Evolutionary conservation across 2,113 vertebrate genomes (phyloP).

Genomic region (Sylvilagus bachmani): DNA sequence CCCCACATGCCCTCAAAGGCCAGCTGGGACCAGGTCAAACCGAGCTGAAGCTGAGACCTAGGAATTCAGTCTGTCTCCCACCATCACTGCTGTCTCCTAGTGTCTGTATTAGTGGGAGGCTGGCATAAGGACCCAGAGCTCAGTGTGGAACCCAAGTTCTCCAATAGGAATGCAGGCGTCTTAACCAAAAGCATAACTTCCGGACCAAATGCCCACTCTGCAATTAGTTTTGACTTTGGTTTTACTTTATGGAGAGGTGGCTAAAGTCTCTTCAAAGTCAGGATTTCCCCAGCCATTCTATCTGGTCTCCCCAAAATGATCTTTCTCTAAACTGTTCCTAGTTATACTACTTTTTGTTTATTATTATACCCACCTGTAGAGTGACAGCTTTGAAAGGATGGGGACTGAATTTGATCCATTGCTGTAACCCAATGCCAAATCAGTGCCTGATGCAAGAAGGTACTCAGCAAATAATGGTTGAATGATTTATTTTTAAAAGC

Average conservation of each 20-base stretch:
- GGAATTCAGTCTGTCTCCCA: too few species aligned
- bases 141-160: too few species aligned
- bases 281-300: not conserved
- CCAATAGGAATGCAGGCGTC: too few species aligned
- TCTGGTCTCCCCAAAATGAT: not conserved
- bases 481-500: conserved; percentile 33
- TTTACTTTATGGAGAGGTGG: not conserved
- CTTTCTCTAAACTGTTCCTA: not conserved
- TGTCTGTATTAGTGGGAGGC: too few species aligned
- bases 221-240: not conserved
- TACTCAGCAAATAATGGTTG: not conserved
- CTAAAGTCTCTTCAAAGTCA: not conserved
- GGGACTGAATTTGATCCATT: not conserved
- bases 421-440: not conserved
- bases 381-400: not conserved
- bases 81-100: too few species aligned
- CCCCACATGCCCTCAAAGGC: too few species aligned
- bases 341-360: not conserved
- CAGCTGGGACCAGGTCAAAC: too few species aligned
- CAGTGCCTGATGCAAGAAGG: not conserved
- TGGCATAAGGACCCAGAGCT: too few species aligned
- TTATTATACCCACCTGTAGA: not conserved
- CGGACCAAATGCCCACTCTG: too few species aligned
- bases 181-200: too few species aligned
- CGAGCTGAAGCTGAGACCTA: too few species aligned